phyloP scores from a whole-genome alignment of 2,888 invertebrate genomes.

The Cephus pulcher region DNA sequence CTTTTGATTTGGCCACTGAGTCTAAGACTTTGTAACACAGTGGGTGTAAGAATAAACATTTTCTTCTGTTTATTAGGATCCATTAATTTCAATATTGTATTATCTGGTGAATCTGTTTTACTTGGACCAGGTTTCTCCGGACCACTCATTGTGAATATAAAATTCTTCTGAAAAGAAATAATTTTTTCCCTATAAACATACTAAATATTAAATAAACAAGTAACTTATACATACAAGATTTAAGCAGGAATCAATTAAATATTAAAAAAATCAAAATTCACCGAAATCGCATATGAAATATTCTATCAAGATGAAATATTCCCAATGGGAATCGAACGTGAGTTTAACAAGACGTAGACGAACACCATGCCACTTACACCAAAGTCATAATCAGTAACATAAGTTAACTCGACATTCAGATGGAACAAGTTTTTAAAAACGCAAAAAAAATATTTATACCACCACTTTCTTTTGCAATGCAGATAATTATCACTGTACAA shows the following conservation, averaged over 20 bases:
- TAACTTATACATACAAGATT: background rate
- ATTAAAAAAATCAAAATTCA: background rate
- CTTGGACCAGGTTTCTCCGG: background rate
- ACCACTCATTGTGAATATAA: background rate
- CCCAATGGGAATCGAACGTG: background rate
- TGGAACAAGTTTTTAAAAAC: background rate
- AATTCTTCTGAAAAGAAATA: background rate
- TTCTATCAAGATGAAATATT: background rate
- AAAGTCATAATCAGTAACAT: background rate
- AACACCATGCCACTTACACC: background rate
- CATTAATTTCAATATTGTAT: background rate
- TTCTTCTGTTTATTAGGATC: conserved; percentile 10
- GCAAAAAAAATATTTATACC: background rate
- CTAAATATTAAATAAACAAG: background rate
- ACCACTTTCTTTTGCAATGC: background rate
- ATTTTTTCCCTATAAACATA: background rate
- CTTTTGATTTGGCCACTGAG: conserved; percentile 18
- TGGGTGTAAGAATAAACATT: conserved; percentile 32
- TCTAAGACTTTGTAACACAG: conserved; percentile 30
- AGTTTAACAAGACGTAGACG: background rate
- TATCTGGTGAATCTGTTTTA: background rate
- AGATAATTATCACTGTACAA: background rate
- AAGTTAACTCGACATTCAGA: background rate
- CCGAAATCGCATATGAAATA: background rate
- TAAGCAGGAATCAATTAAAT: background rate